A percentile compares a stretch with the other conserved stretches of the same genome.
Conservation (phyloP, 1,140 invertebrate species). For the Drosophila rufa region DNA sequence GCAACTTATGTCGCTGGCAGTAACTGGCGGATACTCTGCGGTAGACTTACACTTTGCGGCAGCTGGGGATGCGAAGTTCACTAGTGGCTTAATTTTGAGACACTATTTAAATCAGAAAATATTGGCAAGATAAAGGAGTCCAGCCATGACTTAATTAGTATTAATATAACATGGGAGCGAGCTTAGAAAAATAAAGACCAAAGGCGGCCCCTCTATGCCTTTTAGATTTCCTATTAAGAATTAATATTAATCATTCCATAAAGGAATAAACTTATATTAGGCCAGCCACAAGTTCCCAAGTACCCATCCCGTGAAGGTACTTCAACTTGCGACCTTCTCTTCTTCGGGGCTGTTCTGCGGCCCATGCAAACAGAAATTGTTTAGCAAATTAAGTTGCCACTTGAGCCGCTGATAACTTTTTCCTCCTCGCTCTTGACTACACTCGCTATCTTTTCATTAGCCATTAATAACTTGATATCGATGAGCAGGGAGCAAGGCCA, state of each 20-base stretch:
- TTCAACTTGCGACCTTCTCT: neutral
- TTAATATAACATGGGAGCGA: no score
- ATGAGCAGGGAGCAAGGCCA: slow-evolving; percentile 42
- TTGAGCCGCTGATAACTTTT: slow-evolving; percentile 64
- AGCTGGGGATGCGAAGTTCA: neutral
- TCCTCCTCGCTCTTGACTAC: slow-evolving; percentile 4
- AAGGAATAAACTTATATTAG: neutral
- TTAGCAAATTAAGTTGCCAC: slow-evolving; percentile 78
- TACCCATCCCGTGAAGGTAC: slow-evolving; percentile 19
- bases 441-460: slow-evolving; percentile 63
- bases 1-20: slow-evolving; percentile 38
- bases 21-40: slow-evolving; percentile 32
- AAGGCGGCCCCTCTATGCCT: no score
- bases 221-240: no score
- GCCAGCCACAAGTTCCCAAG: neutral
- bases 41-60: slow-evolving; percentile 14
- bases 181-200: no score
- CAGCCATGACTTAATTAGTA: neutral
- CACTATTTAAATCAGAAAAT: neutral
- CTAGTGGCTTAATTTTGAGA: neutral
- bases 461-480: slow-evolving; percentile 83
- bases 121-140: no score
- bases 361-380: slow-evolving; percentile 68
- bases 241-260: neutral
- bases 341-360: slow-evolving; percentile 1